A percentile compares a stretch with the other conserved stretches of the same genome.
These are phyloP conservation scores for Nyleta sp. DNA, from an alignment of 2,888 invertebrate species.

Conservation along the genomic window DNA sequence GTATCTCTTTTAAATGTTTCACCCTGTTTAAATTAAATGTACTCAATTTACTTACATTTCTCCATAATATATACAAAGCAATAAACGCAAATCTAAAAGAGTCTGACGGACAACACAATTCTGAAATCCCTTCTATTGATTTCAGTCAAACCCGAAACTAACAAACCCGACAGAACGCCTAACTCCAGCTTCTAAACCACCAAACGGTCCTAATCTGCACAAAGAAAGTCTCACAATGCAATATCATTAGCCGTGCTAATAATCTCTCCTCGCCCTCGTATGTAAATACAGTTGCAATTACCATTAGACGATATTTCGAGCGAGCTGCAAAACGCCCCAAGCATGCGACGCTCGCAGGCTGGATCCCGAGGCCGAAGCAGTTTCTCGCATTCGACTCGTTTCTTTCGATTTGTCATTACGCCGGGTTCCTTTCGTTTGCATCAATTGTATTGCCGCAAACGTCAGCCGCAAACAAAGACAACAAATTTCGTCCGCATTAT, in stretches of 20 bases:
- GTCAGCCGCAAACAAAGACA: slow-evolving; percentile 51
- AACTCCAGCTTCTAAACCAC: neutral
- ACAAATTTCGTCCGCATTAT: slow-evolving; percentile 56
- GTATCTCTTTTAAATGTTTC: neutral
- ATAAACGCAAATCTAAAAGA: no score
- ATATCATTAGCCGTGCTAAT: slow-evolving; percentile 22
- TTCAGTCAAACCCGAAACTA: neutral
- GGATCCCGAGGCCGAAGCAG: neutral
- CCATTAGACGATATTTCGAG: slow-evolving; percentile 7
- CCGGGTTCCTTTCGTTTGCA: slow-evolving; percentile 42
- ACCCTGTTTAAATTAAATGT: no score
- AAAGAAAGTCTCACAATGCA: slow-evolving; percentile 21
- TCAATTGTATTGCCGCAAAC: slow-evolving; percentile 42
- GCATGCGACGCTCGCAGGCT: neutral
- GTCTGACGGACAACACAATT: no score
- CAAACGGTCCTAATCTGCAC: neutral
- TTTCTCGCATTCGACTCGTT: slow-evolving; percentile 41
- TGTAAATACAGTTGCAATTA: slow-evolving; percentile 28
- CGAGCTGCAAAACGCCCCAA: neutral
- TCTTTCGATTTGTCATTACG: slow-evolving; percentile 50
- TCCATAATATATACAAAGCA: no score
- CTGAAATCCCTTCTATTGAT: no score
- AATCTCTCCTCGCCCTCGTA: slow-evolving; percentile 2
- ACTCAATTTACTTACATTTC: no score
- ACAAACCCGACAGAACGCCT: neutral